These are phyloP conservation scores for Rhorus exstirpatorius DNA, from an alignment of 2,888 invertebrate species.

Conservation along the genomic window DNA sequence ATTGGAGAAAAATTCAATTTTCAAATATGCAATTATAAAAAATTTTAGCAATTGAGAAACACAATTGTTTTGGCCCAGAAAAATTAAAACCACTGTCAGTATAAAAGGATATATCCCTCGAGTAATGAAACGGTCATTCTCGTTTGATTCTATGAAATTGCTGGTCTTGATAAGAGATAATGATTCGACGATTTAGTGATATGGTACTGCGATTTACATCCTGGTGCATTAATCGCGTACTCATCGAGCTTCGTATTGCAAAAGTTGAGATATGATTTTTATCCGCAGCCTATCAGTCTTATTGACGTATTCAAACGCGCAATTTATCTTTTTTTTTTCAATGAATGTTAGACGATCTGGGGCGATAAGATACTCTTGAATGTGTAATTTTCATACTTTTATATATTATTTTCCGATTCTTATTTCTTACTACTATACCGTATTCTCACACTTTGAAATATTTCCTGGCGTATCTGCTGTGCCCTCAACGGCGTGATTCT, in stretches of 20 bases:
- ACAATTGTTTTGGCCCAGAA: not conserved
- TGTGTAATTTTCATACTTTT: not conserved
- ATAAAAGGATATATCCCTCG: not conserved
- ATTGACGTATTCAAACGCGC: not conserved
- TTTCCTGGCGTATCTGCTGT: slow-evolving; percentile 17
- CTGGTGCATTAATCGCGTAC: not conserved
- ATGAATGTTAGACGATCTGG: not conserved
- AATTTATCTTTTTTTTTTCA: too few species aligned
- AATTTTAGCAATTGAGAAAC: not conserved
- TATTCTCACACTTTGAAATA: slow-evolving; percentile 50
- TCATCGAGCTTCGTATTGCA: not conserved
- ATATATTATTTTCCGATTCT: not conserved
- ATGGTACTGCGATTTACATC: slow-evolving; percentile 29
- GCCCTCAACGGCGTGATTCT: slow-evolving; percentile 18
- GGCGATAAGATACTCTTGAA: not conserved
- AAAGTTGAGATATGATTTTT: not conserved
- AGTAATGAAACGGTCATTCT: not conserved
- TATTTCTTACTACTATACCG: slow-evolving; percentile 49
- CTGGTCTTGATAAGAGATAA: slow-evolving; percentile 44
- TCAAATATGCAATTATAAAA: too few species aligned
- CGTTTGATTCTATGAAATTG: slow-evolving; percentile 28
- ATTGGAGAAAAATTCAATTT: too few species aligned
- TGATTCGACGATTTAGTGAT: slow-evolving; percentile 15
- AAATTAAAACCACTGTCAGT: not conserved
- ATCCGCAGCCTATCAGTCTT: not conserved